Percentiles rank a stretch among this genome's conserved stretches.
Evolutionary conservation across 2,113 vertebrate genomes (phyloP).

Genomic region (Ornithorhynchus anatinus): DNA sequence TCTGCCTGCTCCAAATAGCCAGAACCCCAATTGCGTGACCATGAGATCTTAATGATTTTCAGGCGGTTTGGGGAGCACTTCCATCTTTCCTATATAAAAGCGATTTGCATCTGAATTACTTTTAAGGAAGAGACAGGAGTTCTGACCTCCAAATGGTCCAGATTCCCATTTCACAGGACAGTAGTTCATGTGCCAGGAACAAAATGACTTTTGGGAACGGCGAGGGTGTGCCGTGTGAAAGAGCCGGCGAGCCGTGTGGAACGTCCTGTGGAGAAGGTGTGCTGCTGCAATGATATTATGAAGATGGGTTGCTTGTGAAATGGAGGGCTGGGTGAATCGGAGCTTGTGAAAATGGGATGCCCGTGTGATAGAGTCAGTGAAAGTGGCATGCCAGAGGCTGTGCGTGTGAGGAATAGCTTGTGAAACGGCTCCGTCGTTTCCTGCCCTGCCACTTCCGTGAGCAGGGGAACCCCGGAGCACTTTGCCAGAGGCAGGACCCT

Average conservation of each 20-base stretch:
- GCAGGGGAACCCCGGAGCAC: background rate
- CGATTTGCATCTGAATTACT: background rate
- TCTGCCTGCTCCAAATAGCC: background rate
- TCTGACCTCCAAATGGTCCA: background rate
- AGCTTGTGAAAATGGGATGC: too few species aligned
- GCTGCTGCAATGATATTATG: too few species aligned
- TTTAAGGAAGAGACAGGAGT: background rate
- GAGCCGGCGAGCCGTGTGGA: too few species aligned
- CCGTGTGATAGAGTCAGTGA: too few species aligned
- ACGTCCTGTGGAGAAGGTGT: too few species aligned
- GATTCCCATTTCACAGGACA: background rate
- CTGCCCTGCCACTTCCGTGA: too few species aligned
- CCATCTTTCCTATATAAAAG: background rate
- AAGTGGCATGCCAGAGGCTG: too few species aligned
- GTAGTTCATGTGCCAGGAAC: background rate
- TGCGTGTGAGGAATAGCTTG: too few species aligned
- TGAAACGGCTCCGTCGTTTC: too few species aligned
- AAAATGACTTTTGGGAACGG: background rate
- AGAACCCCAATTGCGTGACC: too few species aligned
- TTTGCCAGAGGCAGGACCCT: background rate
- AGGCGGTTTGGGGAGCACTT: slow-evolving; percentile 13
- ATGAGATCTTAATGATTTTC: background rate
- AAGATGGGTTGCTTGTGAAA: too few species aligned
- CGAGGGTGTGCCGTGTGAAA: background rate
- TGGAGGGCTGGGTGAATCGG: too few species aligned